A percentile compares a stretch with the other conserved stretches of the same genome.
Conservation (phyloP, 2,797 vertebrate genomes). For the Gymnoscopelus braueri region DNA sequence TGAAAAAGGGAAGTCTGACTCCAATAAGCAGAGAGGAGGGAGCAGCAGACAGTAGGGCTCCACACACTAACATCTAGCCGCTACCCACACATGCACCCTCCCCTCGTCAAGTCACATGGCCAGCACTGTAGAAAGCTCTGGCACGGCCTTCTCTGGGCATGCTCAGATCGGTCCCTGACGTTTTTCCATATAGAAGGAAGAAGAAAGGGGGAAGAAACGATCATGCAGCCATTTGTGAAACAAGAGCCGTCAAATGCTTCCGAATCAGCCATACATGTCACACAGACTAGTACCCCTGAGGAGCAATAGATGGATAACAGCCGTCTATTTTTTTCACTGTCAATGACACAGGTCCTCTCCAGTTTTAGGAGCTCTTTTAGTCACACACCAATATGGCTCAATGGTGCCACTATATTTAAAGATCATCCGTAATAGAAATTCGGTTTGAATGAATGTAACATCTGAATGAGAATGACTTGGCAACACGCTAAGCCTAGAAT, state of each 20-base stretch:
- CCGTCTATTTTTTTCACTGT: too few species aligned
- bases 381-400: too few species aligned
- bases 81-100: constrained; percentile 51
- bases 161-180: constrained; percentile 63
- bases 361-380: too few species aligned
- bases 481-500: too few species aligned
- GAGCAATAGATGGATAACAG: background rate
- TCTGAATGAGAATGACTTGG: too few species aligned
- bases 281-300: constrained; percentile 8
- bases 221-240: constrained; percentile 61
- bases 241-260: constrained; percentile 17
- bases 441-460: too few species aligned
- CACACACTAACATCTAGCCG: constrained; percentile 49
- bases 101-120: constrained; percentile 63
- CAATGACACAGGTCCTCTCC: too few species aligned
- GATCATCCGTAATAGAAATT: too few species aligned
- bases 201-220: constrained; percentile 38
- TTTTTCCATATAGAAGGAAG: constrained; percentile 63
- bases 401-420: too few species aligned
- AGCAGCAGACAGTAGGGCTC: constrained; percentile 41
- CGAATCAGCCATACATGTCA: constrained; percentile 1
- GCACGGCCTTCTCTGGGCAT: constrained; percentile 66
- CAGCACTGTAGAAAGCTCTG: constrained; percentile 61
- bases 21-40: constrained; percentile 20
- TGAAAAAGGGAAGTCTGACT: background rate